Conservation (phyloP, 2,797 vertebrate genomes). For the Parauchenoglanis ngamensis region DNA sequence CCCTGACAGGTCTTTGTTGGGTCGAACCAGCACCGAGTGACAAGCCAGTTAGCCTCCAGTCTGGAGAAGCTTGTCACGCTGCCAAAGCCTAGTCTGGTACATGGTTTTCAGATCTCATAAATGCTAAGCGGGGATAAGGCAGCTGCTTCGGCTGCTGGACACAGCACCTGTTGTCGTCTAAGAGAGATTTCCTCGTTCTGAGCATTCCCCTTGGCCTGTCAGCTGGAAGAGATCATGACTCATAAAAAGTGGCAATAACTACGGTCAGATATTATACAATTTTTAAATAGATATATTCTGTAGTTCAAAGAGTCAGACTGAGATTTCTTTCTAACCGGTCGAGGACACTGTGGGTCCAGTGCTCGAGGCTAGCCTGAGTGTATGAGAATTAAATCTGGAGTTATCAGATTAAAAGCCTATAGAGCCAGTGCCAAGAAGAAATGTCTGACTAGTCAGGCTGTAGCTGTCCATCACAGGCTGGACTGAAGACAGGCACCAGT, state of each 20-base stretch:
- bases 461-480: constrained; percentile 47
- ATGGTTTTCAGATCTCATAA: constrained; percentile 62
- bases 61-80: constrained; percentile 58
- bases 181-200: constrained; percentile 51
- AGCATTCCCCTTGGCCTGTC: constrained; percentile 43
- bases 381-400: constrained; percentile 56
- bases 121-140: constrained; percentile 60
- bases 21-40: constrained; percentile 54
- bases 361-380: constrained; percentile 29
- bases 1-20: constrained; percentile 52
- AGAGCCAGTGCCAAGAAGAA: constrained; percentile 44
- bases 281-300: constrained; percentile 6
- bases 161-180: constrained; percentile 51
- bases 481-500: constrained; percentile 33
- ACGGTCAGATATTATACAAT: background rate
- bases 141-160: constrained; percentile 51
- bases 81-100: constrained; percentile 56
- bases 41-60: constrained; percentile 60
- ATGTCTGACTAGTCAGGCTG: constrained; percentile 32
- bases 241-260: constrained; percentile 40
- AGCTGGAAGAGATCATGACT: constrained; percentile 53
- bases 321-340: constrained; percentile 26
- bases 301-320: constrained; percentile 16
- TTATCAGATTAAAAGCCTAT: constrained; percentile 51
- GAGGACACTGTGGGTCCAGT: constrained; percentile 41